These are phyloP conservation scores for Schizopygopsis pylzovi DNA, from an alignment of 2,797 vertebrate genomes.

Conservation along the genomic window DNA sequence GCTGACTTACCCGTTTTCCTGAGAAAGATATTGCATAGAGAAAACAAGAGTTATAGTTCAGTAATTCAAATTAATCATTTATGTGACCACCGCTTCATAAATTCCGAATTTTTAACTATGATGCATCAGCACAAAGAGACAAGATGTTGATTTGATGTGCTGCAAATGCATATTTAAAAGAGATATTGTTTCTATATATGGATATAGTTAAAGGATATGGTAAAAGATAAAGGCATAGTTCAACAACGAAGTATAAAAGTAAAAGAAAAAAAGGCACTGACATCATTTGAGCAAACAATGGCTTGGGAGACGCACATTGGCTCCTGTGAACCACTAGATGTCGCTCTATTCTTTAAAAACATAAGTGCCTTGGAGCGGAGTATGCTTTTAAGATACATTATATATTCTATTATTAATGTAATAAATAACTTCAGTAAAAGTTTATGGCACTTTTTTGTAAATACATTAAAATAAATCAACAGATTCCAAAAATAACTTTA, in stretches of 20 bases:
- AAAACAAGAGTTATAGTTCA: neutral
- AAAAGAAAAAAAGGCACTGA: no score
- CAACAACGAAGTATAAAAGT: neutral
- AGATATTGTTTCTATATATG: no score
- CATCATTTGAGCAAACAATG: neutral
- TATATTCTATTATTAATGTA: no score
- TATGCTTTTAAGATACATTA: neutral
- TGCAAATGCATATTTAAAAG: neutral
- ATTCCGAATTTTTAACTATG: neutral
- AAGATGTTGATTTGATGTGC: neutral
- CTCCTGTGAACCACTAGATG: constrained; percentile 65
- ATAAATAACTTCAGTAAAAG: neutral
- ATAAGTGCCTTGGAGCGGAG: neutral
- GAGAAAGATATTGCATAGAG: no score
- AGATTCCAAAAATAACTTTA: neutral
- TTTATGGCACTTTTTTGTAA: neutral
- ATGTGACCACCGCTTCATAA: neutral
- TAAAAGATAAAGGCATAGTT: neutral
- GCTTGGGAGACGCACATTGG: neutral
- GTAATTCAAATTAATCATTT: neutral
- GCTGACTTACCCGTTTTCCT: no score
- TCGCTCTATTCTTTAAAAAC: constrained; percentile 45
- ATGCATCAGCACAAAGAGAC: neutral
- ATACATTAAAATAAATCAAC: neutral
- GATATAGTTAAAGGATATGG: no score